phyloP scores from a whole-genome alignment of 2,797 vertebrate genomes.

The Parauchenoglanis punctatus region DNA sequence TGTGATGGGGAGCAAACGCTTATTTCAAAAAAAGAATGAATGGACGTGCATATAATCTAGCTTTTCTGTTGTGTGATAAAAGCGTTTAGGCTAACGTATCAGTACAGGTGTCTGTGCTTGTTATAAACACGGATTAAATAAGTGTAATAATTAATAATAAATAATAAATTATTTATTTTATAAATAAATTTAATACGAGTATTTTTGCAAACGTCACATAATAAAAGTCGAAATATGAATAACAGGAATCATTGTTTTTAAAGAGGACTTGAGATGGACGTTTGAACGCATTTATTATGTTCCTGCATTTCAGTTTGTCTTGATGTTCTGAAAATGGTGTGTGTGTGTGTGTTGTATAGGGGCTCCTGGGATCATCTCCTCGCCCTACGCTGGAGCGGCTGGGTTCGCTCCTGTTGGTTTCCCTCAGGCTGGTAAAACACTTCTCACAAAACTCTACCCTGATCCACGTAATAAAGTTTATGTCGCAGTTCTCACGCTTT shows the following conservation, averaged over 20 bases:
- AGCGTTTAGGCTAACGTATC: too few species aligned
- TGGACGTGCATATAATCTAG: too few species aligned
- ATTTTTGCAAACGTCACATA: too few species aligned
- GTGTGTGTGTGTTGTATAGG: slow-evolving; percentile 60
- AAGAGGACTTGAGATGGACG: not conserved
- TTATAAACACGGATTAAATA: too few species aligned
- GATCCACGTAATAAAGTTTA: slow-evolving; percentile 23
- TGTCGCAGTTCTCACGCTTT: not conserved
- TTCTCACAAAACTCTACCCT: not conserved
- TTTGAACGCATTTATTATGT: not conserved
- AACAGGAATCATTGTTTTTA: not conserved
- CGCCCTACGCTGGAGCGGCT: slow-evolving; percentile 71
- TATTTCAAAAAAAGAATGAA: too few species aligned
- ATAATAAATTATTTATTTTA: too few species aligned
- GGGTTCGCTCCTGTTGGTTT: slow-evolving; percentile 76
- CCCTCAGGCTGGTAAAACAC: slow-evolving; percentile 70
- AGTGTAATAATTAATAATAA: too few species aligned
- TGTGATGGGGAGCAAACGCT: not conserved
- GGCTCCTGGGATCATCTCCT: slow-evolving; percentile 72
- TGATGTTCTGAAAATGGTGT: not conserved
- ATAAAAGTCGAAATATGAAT: not conserved
- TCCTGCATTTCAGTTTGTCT: not conserved
- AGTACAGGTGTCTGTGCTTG: too few species aligned
- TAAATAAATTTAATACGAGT: too few species aligned
- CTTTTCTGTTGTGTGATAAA: too few species aligned